Evolutionary conservation across 2,888 invertebrate genomes (phyloP).

Genomic region (Thalpophila matura): DNA sequence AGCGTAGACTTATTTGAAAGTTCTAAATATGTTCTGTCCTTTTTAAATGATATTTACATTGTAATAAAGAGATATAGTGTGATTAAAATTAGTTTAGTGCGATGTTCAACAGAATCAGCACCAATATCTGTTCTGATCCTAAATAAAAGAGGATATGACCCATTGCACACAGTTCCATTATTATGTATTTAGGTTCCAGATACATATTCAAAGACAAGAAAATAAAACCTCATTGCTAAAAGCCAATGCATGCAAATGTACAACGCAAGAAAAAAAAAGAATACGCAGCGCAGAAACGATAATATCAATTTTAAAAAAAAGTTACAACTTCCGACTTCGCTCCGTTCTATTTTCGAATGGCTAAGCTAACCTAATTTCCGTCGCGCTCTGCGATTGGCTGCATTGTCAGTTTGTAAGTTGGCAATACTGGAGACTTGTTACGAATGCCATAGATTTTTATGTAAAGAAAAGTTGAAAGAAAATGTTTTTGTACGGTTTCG

Average conservation of each 20-base stretch:
- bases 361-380: conserved; percentile 48
- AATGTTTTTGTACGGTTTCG: too few species aligned
- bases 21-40: too few species aligned
- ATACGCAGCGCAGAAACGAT: conserved; percentile 18
- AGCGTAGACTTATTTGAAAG: too few species aligned
- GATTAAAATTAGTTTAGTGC: too few species aligned
- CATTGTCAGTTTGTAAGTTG: conserved; percentile 27
- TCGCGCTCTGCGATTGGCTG: conserved; percentile 40
- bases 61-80: too few species aligned
- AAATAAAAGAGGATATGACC: conserved; percentile 2
- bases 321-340: conserved; percentile 31
- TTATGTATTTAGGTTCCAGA: conserved; percentile 39
- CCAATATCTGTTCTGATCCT: too few species aligned
- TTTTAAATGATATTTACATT: too few species aligned
- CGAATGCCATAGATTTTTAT: neutral
- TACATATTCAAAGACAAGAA: conserved; percentile 51
- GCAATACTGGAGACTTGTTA: neutral
- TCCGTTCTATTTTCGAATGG: conserved; percentile 54
- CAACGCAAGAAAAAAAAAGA: conserved; percentile 12
- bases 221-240: conserved; percentile 21
- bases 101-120: too few species aligned
- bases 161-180: neutral
- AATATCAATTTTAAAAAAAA: conserved; percentile 35
- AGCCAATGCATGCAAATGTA: conserved; percentile 29
- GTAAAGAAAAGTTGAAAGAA: neutral